Evolutionary conservation across 2,113 vertebrate species (phyloP).

Genomic region (Entosphenus tridentatus): DNA sequence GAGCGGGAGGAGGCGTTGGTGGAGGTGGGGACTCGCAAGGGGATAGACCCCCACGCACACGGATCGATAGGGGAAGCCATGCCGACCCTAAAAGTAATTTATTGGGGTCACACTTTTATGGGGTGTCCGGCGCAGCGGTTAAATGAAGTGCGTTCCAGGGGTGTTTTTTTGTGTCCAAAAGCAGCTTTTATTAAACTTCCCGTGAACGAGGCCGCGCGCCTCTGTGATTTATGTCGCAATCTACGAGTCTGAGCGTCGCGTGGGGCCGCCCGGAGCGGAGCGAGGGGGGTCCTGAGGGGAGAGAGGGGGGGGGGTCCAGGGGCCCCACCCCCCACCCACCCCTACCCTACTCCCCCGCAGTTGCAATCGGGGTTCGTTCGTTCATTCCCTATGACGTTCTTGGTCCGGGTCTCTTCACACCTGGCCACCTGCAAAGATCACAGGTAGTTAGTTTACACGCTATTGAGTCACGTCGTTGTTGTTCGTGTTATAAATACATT

Average conservation of each 20-base stretch:
- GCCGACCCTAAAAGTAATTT: constrained; percentile 63
- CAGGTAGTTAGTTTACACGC: too few species aligned
- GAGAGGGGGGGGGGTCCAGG: constrained; percentile 10
- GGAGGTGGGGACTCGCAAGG: constrained; percentile 3
- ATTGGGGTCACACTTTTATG: constrained; percentile 73
- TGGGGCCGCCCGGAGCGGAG: too few species aligned
- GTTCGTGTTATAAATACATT: too few species aligned
- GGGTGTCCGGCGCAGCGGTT: constrained; percentile 58
- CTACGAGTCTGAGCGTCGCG: constrained; percentile 11
- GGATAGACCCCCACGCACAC: constrained; percentile 5
- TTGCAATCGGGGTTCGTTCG: background rate
- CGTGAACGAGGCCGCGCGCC: constrained; percentile 29
- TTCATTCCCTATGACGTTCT: too few species aligned
- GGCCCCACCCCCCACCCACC: background rate
- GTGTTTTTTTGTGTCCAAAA: constrained; percentile 25
- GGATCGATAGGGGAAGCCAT: constrained; percentile 32
- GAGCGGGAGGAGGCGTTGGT: background rate
- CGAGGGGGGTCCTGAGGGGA: constrained; percentile 24
- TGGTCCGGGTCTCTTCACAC: too few species aligned
- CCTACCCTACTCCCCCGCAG: background rate
- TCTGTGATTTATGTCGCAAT: constrained; percentile 42
- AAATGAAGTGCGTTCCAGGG: constrained; percentile 54
- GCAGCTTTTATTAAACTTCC: constrained; percentile 57
- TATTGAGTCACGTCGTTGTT: too few species aligned
- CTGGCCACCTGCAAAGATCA: too few species aligned